Percentiles rank a stretch among this genome's conserved stretches.
phyloP scores from a whole-genome alignment of 2,113 vertebrate species.

The Acanthisitta chloris region DNA sequence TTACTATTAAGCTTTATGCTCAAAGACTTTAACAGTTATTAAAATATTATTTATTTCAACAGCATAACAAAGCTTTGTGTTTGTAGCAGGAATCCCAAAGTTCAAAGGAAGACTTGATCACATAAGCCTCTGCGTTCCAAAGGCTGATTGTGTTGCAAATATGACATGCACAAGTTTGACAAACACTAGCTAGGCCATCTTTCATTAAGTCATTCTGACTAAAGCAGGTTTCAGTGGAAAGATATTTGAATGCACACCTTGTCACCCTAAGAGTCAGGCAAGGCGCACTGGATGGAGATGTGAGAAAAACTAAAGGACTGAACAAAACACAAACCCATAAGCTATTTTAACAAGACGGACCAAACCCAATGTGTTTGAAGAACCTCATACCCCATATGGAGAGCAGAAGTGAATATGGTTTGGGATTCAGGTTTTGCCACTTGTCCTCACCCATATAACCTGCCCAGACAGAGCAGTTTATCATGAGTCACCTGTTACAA shows the following conservation, averaged over 20 bases:
- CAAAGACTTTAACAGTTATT: constrained; percentile 11
- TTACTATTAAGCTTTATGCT: neutral
- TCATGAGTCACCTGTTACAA: neutral
- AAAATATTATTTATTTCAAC: constrained; percentile 4
- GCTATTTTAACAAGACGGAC: neutral
- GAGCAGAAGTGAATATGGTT: neutral
- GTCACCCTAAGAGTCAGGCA: neutral
- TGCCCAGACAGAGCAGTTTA: neutral
- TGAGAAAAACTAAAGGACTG: neutral
- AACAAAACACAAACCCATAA: neutral
- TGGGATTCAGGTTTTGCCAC: neutral
- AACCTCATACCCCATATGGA: neutral
- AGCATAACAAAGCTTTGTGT: neutral
- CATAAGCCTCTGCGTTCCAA: neutral
- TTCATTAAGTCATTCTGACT: neutral
- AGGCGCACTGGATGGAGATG: neutral
- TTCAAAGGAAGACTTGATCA: constrained; percentile 43
- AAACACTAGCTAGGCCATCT: neutral
- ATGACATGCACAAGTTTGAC: neutral
- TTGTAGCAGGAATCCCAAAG: neutral
- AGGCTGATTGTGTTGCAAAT: neutral
- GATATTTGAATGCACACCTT: neutral
- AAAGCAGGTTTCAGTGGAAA: neutral
- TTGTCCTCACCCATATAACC: neutral
- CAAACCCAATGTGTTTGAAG: neutral